Conservation (phyloP, 2,797 vertebrate species). For the Phalanger gymnotis region DNA sequence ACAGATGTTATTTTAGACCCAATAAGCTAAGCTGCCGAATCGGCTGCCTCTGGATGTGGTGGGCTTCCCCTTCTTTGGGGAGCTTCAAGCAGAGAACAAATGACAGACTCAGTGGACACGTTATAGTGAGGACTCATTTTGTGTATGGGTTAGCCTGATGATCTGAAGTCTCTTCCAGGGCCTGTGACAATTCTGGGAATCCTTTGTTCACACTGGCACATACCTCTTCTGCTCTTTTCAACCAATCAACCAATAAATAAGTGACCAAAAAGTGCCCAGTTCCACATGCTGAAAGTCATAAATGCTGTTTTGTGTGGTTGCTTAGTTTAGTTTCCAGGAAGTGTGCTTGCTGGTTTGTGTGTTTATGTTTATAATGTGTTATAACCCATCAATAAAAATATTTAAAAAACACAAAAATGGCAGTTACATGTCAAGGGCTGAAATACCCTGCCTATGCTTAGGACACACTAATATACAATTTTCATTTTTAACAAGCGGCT, state of each 20-base stretch:
- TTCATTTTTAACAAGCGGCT: slow-evolving; percentile 7
- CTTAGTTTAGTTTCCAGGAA: background rate
- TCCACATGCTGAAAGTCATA: background rate
- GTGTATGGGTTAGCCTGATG: background rate
- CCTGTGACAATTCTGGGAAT: background rate
- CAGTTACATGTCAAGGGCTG: background rate
- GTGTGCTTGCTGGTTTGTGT: background rate
- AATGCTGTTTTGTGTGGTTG: background rate
- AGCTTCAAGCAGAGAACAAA: background rate
- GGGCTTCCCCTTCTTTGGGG: background rate
- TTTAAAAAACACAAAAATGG: background rate
- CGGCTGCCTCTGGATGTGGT: background rate
- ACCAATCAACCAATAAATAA: background rate
- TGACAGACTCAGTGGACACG: background rate
- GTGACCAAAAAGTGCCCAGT: background rate
- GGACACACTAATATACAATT: background rate
- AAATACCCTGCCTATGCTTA: background rate
- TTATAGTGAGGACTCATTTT: background rate
- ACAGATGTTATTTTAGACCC: background rate
- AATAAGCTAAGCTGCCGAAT: background rate
- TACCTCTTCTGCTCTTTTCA: background rate
- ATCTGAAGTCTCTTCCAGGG: background rate
- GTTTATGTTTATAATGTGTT: background rate
- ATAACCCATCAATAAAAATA: background rate
- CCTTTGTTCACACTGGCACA: background rate